Percentiles rank a stretch among this genome's conserved stretches.
Evolutionary conservation across 1,140 invertebrate genomes (phyloP).

Genomic region (Drosophila sp.): DNA sequence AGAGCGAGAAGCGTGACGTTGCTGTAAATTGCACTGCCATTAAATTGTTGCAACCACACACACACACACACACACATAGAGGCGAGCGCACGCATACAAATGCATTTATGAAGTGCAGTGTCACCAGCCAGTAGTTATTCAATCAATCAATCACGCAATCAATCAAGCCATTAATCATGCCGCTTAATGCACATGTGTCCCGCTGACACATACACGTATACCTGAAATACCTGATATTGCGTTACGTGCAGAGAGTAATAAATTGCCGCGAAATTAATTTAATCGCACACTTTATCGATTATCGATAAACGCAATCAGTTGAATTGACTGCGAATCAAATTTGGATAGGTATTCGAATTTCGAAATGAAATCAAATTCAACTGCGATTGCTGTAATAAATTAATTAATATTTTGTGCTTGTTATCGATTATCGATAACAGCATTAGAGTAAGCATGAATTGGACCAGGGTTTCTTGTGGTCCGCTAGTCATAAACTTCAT

Average conservation of each 20-base stretch:
- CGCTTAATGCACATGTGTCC: constrained; percentile 26
- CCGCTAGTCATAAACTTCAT: no score
- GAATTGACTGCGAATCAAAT: constrained; percentile 1
- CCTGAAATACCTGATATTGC: constrained; percentile 37
- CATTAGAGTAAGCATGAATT: no score
- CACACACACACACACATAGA: constrained; percentile 1
- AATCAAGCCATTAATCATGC: constrained; percentile 41
- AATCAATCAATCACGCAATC: constrained; percentile 31
- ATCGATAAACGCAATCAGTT: constrained; percentile 13
- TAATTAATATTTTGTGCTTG: background rate
- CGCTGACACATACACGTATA: no score
- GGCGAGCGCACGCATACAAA: background rate
- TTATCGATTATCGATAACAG: background rate
- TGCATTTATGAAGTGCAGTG: constrained; percentile 9
- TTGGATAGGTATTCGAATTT: background rate
- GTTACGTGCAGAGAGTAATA: constrained; percentile 33
- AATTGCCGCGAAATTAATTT: constrained; percentile 34
- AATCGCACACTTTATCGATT: constrained; percentile 20
- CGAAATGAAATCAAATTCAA: background rate
- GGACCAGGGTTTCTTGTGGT: no score
- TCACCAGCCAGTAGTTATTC: constrained; percentile 18
- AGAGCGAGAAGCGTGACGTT: constrained; percentile 41
- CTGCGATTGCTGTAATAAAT: background rate
- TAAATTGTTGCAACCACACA: constrained; percentile 16
- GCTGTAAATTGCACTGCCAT: constrained; percentile 53